Base-by-base conservation (phyloP, 1,140 invertebrate genomes). In the Arion vulgaris region DNA sequence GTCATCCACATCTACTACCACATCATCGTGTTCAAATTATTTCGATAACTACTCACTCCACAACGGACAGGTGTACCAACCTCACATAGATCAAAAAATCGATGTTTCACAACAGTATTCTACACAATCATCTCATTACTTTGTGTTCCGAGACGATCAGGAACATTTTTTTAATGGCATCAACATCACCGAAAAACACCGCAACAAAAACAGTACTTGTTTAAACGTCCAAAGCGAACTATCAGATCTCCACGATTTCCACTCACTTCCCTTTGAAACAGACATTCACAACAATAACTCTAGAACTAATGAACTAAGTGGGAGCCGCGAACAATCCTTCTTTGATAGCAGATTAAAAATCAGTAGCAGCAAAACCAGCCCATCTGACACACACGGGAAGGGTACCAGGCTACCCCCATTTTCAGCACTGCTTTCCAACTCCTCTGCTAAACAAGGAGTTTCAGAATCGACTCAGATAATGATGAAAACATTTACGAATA, bases 201-300 rank as follows among this genome's bases (percentile, higher is more conserved):
- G 1, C 5, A 19, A 19, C 23, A 23, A 9, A 23, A 57, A 57
- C 53, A 57, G 53, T 57, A 57, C 53, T 15, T 23, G n/a, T 11
- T 66, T 13, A 32, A 9, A 66, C 28, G 1, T 66, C 28, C 62
- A 32, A n/a, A 23, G 17, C 28, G n/a, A 32, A 66, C n/a, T 32
- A 5, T 11, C n/a, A 34, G 62, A 34, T 17, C 28, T 32, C 2
- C 19, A 7, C 4, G 62, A 66, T 17, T 2, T 66, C 1, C 19
- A 32, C 5, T 17, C 28, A 7, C 28, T 32, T 32, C 28, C n/a
- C 9, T 32, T 32, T 34, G 28, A 32, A 66, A 32, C 62, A 7
- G 62, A 66, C 62, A 66, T 66, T 34, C 28, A 66, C 62, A 66
- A 66, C 53, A 57, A 57, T n/a, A n/a, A 57, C 53, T 23, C 17